phyloP scores from a whole-genome alignment of 2,888 invertebrate genomes.

The Amiota minor region DNA sequence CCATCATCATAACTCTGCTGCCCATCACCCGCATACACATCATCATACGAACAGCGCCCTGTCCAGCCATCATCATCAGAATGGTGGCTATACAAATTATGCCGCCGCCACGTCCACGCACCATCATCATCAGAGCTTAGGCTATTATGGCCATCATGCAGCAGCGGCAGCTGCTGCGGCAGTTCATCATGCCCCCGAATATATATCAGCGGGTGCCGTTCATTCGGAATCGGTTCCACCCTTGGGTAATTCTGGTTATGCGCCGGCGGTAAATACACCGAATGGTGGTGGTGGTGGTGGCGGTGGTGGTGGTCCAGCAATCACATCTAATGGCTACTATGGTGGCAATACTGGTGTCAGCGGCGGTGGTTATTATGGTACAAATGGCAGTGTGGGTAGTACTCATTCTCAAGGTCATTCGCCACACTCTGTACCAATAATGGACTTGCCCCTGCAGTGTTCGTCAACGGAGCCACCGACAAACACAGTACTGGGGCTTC shows the following conservation, averaged over 20 bases:
- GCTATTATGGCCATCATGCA: conserved; percentile 68
- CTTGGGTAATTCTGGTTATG: conserved; percentile 59
- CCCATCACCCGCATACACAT: conserved; percentile 74
- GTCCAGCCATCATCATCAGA: conserved; percentile 70
- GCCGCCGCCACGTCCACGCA: conserved; percentile 61
- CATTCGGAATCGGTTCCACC: conserved; percentile 57
- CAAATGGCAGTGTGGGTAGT: conserved; percentile 68
- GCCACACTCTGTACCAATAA: conserved; percentile 70
- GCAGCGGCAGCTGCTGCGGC: conserved; percentile 64
- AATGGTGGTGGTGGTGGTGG: conserved; percentile 58
- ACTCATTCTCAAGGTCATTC: conserved; percentile 70
- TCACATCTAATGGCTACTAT: conserved; percentile 67
- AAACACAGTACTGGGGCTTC: conserved; percentile 73
- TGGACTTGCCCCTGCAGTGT: conserved; percentile 73
- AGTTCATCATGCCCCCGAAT: conserved; percentile 66
- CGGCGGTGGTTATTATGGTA: conserved; percentile 70
- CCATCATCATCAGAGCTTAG: conserved; percentile 69
- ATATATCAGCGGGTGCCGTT: conserved; percentile 65
- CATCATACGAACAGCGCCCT: conserved; percentile 76
- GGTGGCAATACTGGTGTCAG: conserved; percentile 32
- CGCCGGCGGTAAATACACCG: conserved; percentile 63
- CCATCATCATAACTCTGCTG: conserved; percentile 60
- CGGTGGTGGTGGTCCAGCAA: conserved; percentile 49
- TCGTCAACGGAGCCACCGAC: conserved; percentile 72
- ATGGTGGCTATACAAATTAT: conserved; percentile 64